Base-by-base conservation (phyloP, 2,113 vertebrate genomes). In the Mustelus asterias region DNA sequence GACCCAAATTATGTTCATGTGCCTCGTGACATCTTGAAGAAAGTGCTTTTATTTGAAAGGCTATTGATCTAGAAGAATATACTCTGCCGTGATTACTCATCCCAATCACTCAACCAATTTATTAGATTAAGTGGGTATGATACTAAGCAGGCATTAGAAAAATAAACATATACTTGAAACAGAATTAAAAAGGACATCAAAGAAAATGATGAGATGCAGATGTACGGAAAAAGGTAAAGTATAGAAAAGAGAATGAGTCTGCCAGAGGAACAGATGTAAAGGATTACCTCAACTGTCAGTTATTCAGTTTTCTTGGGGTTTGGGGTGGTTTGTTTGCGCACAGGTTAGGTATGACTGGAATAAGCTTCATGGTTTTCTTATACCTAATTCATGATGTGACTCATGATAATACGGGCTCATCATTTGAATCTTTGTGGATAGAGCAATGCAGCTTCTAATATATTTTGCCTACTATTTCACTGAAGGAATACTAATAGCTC, bases 181-280 rank as follows among this genome's bases (percentile, higher is more conserved):
- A 60, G 54, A 63, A 90, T 16, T 90, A 60, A 90, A 90, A 90
- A 33, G 88, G 26, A 90, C 88, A 90, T 69, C 69, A 72, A 95
- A 95, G 94, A 95, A 72, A 95, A 95, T 95, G 94, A 70, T 95
- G 67, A 72, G 41, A 48, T 69, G 69, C 92, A 94, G 63, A 94
- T 94, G 92, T 70, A 95, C 37, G 29, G 92, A 44, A 70, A 95
- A 95, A 54, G 67, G 94, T 69, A 72, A 72, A 54, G 26, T 72
- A 33, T 95, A 48, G 41, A 95, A 95, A 65, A 95, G 67, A 72
- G 67, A 95, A 72, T 94, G 93, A 69, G 65, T 24, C 20, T 24
- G 44, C 37, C 63, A 41, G 93, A 22, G 70, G 41, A 94, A 37
- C 65, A 70, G 94, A 95, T 95, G 94, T 44, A 54, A 44, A 44